Conservation (phyloP, 2,113 vertebrate genomes). For the Chascanopsetta lugubris region DNA sequence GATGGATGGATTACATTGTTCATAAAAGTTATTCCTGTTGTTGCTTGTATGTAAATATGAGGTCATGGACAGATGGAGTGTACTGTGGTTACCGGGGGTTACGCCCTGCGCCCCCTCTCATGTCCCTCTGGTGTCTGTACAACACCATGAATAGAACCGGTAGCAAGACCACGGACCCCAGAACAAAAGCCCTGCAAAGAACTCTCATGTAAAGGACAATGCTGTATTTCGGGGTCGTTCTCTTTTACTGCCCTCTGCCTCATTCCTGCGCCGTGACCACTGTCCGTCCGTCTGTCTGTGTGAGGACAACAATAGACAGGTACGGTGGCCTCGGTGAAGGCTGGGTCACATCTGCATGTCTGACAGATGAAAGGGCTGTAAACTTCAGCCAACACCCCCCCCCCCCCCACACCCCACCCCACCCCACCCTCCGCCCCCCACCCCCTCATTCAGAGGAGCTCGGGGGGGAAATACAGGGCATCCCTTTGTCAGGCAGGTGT, state of each 20-base stretch:
- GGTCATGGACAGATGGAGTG: background rate
- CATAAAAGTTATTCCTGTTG: too few species aligned
- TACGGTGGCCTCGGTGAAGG: conserved; percentile 38
- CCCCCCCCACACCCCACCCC: too few species aligned
- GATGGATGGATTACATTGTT: background rate
- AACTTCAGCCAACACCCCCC: too few species aligned
- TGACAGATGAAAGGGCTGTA: conserved; percentile 54
- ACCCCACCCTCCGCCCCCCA: too few species aligned
- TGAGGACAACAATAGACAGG: conserved; percentile 56
- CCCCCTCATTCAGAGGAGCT: conserved; percentile 55
- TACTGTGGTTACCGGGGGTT: conserved; percentile 1
- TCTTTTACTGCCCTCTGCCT: conserved; percentile 22
- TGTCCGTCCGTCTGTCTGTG: conserved; percentile 4
- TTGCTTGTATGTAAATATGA: background rate
- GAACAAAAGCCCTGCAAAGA: conserved; percentile 33
- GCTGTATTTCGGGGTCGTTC: conserved; percentile 5
- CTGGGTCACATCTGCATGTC: conserved; percentile 17
- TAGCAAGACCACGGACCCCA: conserved; percentile 16
- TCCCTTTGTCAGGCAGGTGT: conserved; percentile 72
- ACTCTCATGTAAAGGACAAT: conserved; percentile 16
- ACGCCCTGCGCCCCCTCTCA: conserved; percentile 10
- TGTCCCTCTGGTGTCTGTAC: conserved; percentile 35
- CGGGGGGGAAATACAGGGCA: conserved; percentile 59
- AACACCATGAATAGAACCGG: conserved; percentile 37
- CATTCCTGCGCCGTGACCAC: conserved; percentile 8